A percentile compares a stretch with the other conserved stretches of the same genome.
Evolutionary conservation across 2,888 invertebrate genomes (phyloP).

Genomic region (Penaeus monodon): DNA sequence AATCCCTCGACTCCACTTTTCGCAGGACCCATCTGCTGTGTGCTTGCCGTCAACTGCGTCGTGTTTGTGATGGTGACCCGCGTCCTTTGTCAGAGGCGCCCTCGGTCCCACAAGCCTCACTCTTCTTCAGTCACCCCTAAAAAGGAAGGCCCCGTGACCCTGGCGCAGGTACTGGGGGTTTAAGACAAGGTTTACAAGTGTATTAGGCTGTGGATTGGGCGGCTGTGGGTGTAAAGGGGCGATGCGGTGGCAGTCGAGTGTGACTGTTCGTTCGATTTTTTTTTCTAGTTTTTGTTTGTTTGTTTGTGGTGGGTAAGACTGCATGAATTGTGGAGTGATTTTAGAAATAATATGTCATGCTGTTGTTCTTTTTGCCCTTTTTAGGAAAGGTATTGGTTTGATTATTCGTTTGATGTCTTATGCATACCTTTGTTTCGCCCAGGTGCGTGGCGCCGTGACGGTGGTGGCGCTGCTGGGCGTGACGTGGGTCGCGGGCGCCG

Average conservation of each 20-base stretch:
- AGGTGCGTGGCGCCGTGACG: conserved; percentile 64
- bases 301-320: no score
- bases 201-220: no score
- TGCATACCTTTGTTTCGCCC: neutral
- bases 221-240: no score
- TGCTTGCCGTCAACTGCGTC: conserved; percentile 70
- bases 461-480: conserved; percentile 66
- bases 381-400: no score
- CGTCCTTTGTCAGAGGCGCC: conserved; percentile 67
- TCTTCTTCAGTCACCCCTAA: conserved; percentile 15
- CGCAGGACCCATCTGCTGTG: conserved; percentile 69
- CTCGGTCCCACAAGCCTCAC: conserved; percentile 37
- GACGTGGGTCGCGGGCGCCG: conserved; percentile 68
- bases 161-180: conserved; percentile 45
- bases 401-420: no score
- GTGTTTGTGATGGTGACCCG: conserved; percentile 70
- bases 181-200: neutral
- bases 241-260: no score
- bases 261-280: neutral
- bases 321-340: no score
- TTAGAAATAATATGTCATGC: no score
- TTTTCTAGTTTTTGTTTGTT: neutral
- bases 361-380: no score
- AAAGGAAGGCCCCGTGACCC: conserved; percentile 32
- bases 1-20: neutral